Percentiles rank a stretch among this genome's conserved stretches.
Evolutionary conservation across 2,797 vertebrate genomes (phyloP).

Genomic region (Margarornis squamiger): DNA sequence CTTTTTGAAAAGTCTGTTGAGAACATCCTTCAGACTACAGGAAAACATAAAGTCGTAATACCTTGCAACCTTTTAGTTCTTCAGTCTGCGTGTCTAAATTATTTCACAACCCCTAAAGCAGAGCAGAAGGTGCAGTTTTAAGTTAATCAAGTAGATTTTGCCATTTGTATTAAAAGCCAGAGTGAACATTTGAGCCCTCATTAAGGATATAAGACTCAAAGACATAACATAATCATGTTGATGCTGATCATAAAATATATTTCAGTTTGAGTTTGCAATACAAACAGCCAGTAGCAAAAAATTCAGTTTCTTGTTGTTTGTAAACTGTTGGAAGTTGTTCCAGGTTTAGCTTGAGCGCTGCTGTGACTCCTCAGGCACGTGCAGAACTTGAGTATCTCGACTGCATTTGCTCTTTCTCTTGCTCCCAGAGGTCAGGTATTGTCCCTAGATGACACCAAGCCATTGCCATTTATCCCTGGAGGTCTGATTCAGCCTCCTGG

Average conservation of each 20-base stretch:
- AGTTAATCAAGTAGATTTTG: background rate
- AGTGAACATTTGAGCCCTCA: background rate
- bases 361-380: fast-evolving
- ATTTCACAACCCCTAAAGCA: background rate
- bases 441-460: fast-evolving
- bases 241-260: background rate
- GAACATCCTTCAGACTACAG: background rate
- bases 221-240: background rate
- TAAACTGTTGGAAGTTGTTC: background rate
- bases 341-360: background rate
- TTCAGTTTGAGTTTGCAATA: background rate
- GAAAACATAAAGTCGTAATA: background rate
- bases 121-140: background rate
- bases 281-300: background rate
- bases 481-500: background rate
- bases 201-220: background rate
- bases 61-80: background rate
- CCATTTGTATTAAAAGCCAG: background rate
- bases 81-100: background rate
- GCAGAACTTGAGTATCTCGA: background rate
- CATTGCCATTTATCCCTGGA: background rate
- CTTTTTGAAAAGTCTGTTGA: background rate
- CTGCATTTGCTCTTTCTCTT: background rate
- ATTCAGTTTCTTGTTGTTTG: background rate
- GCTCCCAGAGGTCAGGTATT: background rate